Base-by-base conservation (phyloP, 2,797 vertebrate species). In the Takifugu ocellatus region DNA sequence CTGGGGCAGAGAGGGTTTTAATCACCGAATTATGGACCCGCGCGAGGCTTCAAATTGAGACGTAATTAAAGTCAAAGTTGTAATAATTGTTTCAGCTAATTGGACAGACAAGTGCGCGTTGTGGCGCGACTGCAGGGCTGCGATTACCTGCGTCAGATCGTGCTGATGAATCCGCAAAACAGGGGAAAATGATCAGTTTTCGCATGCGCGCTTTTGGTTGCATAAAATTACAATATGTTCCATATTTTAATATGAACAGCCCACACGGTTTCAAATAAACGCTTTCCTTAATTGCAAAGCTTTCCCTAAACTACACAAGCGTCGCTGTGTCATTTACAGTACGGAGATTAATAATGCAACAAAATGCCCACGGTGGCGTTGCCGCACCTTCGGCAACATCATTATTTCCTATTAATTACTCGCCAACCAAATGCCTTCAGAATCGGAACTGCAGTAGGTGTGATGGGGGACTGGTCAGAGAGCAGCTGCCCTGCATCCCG, bases 51-150 rank as follows among this genome's bases (percentile, higher is more conserved):
- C 94, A 94, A 95, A 96, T 94, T 92, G 93, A 96, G 93, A 94
- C 90, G 92, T 96, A 94, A 97, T 97, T 96, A 95, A 92, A 93
- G 87, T 89, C 92, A 93, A 93, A 94, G 91, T 94, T 93, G 90
- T 92, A 93, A 93, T 96, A 95, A 97, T 95, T 94, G 94, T 94
- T 94, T 92, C 89, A 82, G 92, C 87, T 96, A 96, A 96, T 96
- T 94, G 93, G 92, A 88, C 90, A 91, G 91, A 93, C 92, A 92
- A 92, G 92, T 91, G 80, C 21, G 15, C 88, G 90, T 88, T 83
- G 89, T 89, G 81, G 66, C 72, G 87, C 86, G 93, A 87, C 88
- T 75, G 68, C 67, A 64, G 39, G 62, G 49, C 59, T 39, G 55
- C 72, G 68, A 75, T 72, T 55, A 72, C 54, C 59, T 59, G 54